Conservation (phyloP, 2,113 vertebrate species). For the Pycnonotus jocosus region DNA sequence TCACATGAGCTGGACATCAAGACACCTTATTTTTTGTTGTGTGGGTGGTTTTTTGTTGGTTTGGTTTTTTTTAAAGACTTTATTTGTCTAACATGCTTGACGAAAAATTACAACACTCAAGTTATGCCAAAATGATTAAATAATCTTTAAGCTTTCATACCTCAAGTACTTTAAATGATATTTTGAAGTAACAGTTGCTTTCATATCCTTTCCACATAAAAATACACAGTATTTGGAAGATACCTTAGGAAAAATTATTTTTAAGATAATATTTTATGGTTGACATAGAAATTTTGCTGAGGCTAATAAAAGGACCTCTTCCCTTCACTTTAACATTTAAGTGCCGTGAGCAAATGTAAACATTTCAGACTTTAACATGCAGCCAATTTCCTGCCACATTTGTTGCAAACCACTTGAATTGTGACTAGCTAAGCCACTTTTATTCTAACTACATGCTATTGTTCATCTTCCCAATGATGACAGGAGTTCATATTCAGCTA, state of each 20-base stretch:
- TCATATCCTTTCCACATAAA: slow-evolving; percentile 70
- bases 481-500: background rate
- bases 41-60: background rate
- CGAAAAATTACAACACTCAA: slow-evolving; percentile 74
- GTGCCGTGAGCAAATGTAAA: slow-evolving; percentile 23
- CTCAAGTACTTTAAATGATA: slow-evolving; percentile 60
- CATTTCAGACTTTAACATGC: slow-evolving; percentile 20
- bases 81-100: slow-evolving; percentile 80
- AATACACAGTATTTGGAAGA: slow-evolving; percentile 75
- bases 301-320: background rate
- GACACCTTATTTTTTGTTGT: background rate
- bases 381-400: slow-evolving; percentile 43
- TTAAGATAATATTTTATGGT: slow-evolving; percentile 64
- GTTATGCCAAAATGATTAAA: slow-evolving; percentile 70
- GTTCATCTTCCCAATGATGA: background rate
- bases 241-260: slow-evolving; percentile 64
- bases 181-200: slow-evolving; percentile 69
- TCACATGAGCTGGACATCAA: background rate
- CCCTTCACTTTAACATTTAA: background rate
- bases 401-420: background rate
- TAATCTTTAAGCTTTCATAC: slow-evolving; percentile 49
- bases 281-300: slow-evolving; percentile 46
- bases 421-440: slow-evolving; percentile 10
- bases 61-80: slow-evolving; percentile 63
- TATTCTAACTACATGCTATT: background rate